Base-by-base conservation (phyloP, 2,888 invertebrate genomes). In the Trissolcus brochymenae region DNA sequence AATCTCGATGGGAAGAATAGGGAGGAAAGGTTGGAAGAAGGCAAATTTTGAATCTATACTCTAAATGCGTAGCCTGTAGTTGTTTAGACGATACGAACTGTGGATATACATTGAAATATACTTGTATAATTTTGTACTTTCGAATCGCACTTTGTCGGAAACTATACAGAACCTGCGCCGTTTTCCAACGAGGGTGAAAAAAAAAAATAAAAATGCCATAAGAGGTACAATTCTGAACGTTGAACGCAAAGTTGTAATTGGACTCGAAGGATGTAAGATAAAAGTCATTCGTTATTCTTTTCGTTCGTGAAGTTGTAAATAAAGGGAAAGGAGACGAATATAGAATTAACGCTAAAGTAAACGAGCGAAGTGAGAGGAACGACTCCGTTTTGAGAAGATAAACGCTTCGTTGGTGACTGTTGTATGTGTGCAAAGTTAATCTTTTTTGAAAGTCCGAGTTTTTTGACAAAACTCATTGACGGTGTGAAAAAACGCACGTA, bases 71-170 rank as follows among this genome's bases (percentile, higher is more conserved):
- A 71, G 62, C 21, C 7, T 35, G 1, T 70, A 75, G 70, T 43
- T 64, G 41, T 68, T 70, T 76, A 76, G 70, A 70, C 46, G 6
- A 59, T 60, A 75, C 21, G 65, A 16, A 51, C 50, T 64, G 55
- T 64, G 55, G 49, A 55, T 59, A 35, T 66, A 71, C 70, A 76
- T 71, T 76, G 35, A 68, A 76, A 76, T 62, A 61, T 72, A 75
- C 67, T 72, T 71, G 67, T 77, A 68, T 72, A 72, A 68, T 77
- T 77, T 77, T 77, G 76, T 77, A 77, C 72, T 68, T 77, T 77
- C 72, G 64, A 55, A 72, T 68, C 71, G 72, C 54, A 66, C 49
- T 59, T 61, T 68, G 68, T 74, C 70, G 43, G 54, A 64, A 68
- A 57, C 71, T 66, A 17, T 35, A 35, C 56, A 74, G 68, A 65